These are phyloP conservation scores for Strix aluco DNA, from an alignment of 2,113 vertebrate species.

Conservation along the genomic window DNA sequence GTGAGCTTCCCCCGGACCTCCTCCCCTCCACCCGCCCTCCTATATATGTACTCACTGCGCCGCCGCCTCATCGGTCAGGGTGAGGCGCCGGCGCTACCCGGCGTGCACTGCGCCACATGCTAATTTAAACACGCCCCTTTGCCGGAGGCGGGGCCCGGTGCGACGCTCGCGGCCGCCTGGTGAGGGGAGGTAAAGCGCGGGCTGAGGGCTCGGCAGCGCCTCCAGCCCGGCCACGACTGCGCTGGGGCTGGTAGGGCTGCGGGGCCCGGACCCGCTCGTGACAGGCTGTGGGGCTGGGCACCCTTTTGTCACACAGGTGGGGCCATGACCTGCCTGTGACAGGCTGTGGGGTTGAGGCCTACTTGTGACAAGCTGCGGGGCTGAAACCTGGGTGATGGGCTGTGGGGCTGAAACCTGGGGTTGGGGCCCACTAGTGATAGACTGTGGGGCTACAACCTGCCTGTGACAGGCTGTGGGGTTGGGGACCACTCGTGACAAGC, in stretches of 20 bases:
- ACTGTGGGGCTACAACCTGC: background rate
- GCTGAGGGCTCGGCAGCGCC: background rate
- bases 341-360: fast-evolving
- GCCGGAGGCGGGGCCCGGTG: too few species aligned
- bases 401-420: background rate
- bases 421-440: too few species aligned
- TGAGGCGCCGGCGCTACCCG: fast-evolving
- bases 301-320: background rate
- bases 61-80: background rate
- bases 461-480: background rate
- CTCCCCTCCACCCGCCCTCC: too few species aligned
- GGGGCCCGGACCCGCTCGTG: fast-evolving
- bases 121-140: fast-evolving
- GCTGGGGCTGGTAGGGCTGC: too few species aligned
- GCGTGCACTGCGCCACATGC: fast-evolving
- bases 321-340: fast-evolving
- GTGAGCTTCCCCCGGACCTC: constrained; percentile 55
- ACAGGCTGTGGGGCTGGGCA: background rate
- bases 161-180: too few species aligned
- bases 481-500: too few species aligned
- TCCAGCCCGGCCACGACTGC: too few species aligned
- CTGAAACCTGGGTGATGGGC: background rate
- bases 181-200: fast-evolving
- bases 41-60: too few species aligned
- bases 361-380: background rate